Percentiles rank a stretch among this genome's conserved stretches.
Evolutionary conservation across 2,888 invertebrate species (phyloP).

Genomic region (Rhingia rostrata): DNA sequence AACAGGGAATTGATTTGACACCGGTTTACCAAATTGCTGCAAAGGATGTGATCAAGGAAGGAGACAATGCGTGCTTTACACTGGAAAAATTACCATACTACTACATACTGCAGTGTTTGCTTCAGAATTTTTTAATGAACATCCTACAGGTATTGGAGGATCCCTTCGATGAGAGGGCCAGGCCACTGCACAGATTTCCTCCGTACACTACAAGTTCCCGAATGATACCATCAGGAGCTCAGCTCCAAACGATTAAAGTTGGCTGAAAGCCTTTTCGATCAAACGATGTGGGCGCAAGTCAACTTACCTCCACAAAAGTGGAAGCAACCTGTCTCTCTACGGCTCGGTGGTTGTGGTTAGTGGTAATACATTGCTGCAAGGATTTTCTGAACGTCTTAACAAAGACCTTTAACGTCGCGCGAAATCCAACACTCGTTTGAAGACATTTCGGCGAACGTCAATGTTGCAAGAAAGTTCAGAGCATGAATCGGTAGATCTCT

Average conservation of each 20-base stretch:
- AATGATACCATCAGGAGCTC: conserved; percentile 98
- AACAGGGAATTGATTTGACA: conserved; percentile 87
- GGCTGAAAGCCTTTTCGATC: conserved; percentile 97
- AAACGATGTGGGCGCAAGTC: conserved; percentile 95
- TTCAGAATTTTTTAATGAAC: conserved; percentile 85
- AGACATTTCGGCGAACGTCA: conserved; percentile 96
- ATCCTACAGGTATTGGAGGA: conserved; percentile 90
- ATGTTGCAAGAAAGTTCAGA: conserved; percentile 95
- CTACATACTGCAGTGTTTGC: conserved; percentile 94
- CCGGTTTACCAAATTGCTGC: conserved; percentile 88
- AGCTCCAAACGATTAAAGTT: conserved; percentile 95
- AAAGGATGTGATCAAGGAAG: conserved; percentile 95
- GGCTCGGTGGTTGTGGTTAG: conserved; percentile 96
- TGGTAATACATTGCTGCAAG: conserved; percentile 95
- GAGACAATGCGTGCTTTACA: conserved; percentile 93
- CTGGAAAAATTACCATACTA: conserved; percentile 90
- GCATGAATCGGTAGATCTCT: conserved; percentile 99
- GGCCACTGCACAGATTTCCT: conserved; percentile 93
- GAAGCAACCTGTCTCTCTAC: conserved; percentile 97
- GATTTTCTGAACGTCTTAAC: conserved; percentile 96
- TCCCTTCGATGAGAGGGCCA: conserved; percentile 94
- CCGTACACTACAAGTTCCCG: conserved; percentile 98
- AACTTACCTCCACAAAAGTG: conserved; percentile 91
- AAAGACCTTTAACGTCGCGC: conserved; percentile 93
- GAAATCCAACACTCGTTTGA: conserved; percentile 96